Evolutionary conservation across 2,888 invertebrate genomes (phyloP).

Genomic region (Cephalotes varians): DNA sequence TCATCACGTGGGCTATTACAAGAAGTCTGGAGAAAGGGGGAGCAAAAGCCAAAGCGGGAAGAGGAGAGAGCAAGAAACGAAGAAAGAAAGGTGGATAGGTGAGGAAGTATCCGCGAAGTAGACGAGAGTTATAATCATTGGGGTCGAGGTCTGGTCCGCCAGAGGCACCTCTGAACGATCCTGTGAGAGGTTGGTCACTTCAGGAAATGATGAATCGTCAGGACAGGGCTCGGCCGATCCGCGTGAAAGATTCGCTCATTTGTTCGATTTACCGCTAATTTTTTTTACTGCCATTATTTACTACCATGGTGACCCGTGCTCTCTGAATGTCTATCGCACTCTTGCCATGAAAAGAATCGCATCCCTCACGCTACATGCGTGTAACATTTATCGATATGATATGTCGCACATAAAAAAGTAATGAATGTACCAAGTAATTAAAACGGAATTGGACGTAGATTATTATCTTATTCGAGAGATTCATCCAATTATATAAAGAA

Average conservation of each 20-base stretch:
- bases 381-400: neutral
- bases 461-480: neutral
- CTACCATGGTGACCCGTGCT: constrained; percentile 49
- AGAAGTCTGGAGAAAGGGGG: neutral
- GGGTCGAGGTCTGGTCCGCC: constrained; percentile 73
- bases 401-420: neutral
- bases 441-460: neutral
- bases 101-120: constrained; percentile 53
- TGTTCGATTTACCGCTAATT: constrained; percentile 72
- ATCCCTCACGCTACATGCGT: neutral
- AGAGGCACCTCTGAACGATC: constrained; percentile 62
- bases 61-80: constrained; percentile 6
- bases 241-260: constrained; percentile 67
- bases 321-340: constrained; percentile 5
- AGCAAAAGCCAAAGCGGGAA: neutral
- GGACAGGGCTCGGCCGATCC: constrained; percentile 57
- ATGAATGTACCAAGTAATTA: neutral
- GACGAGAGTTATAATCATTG: constrained; percentile 81
- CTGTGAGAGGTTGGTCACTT: constrained; percentile 64
- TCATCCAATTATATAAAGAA: neutral
- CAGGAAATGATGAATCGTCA: constrained; percentile 68
- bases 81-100: constrained; percentile 16
- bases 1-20: neutral
- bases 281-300: constrained; percentile 65
- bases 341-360: neutral